These are phyloP conservation scores for Rotaria socialis DNA, from an alignment of 2,888 invertebrate genomes.

Conservation along the genomic window DNA sequence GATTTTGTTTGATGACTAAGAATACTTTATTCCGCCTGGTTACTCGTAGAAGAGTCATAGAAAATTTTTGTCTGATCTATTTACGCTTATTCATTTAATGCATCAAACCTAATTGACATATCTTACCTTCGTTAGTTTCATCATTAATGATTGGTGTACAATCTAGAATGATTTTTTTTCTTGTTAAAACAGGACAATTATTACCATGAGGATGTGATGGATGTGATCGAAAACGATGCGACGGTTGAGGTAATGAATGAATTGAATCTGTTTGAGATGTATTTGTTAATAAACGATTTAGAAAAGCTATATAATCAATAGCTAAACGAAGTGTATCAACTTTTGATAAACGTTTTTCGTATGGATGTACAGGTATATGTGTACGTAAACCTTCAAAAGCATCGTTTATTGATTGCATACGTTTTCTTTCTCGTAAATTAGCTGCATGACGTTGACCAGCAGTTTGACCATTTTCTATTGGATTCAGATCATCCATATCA, in stretches of 20 bases:
- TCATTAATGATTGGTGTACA: background rate
- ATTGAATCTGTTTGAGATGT: slow-evolving; percentile 17
- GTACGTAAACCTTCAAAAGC: slow-evolving; percentile 44
- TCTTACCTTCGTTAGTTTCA: background rate
- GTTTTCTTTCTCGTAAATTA: slow-evolving; percentile 43
- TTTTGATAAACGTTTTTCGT: slow-evolving; percentile 46
- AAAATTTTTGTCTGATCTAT: background rate
- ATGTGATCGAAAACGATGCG: slow-evolving; percentile 14
- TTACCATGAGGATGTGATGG: background rate
- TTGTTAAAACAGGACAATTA: background rate
- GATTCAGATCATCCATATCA: background rate
- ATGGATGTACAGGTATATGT: slow-evolving; percentile 44
- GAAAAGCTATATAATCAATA: slow-evolving; percentile 46
- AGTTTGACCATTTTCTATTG: background rate
- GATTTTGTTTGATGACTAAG: slow-evolving; percentile 12
- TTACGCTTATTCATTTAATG: slow-evolving; percentile 1
- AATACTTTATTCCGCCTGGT: slow-evolving; percentile 24
- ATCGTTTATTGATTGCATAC: slow-evolving; percentile 46
- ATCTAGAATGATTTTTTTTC: background rate
- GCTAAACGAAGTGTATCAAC: slow-evolving; percentile 46
- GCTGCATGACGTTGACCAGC: slow-evolving; percentile 43
- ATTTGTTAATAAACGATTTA: slow-evolving; percentile 20
- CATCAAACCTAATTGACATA: background rate
- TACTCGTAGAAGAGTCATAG: background rate
- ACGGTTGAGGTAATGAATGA: background rate